Evolutionary conservation across 2,113 vertebrate genomes (phyloP), one percentile per base, ranked within the genome.

Genomic region (Macheiramphus alcinus): DNA sequence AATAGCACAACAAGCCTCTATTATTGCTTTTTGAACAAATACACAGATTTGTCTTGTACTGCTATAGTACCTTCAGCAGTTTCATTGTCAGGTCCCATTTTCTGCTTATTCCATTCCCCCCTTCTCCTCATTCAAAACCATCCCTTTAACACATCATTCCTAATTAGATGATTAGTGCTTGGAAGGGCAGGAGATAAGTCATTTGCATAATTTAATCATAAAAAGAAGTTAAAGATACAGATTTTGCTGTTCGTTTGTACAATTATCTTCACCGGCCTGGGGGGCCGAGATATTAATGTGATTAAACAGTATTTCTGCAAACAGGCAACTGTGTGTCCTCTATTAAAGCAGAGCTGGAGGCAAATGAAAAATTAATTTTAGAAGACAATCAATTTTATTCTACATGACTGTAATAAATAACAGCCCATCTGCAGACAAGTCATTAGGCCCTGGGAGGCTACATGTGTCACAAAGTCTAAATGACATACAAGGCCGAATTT

Each of bases 121-220:
- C 90, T 86, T 98, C 92, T 96, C 97, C 97, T 90, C 86, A 98
- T 98, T 98, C 98, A 98, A 98, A 99, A 96, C 96, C 97, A 98
- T 97, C 97, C 98, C 98, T 98, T 98, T 99, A 98, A 98, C 98
- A 98, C 98, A 98, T 99, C 98, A 98, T 96, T 98, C 98, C 98
- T 99, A 99, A 99, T 99, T 99, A 99, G 98, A 99, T 98, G 98
- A 99, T 99, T 99, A 99, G 98, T 98, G 98, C 98, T 99, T 98
- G 96, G 98, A 99, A 99, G 98, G 98, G 98, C 98, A 98, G 95
- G 94, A 98, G 98, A 98, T 98, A 98, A 98, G 98, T 98, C 83
- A 99, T 99, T 99, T 99, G 98, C 99, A 99, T 99, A 99, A 99
- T 99, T 98, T 98, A 99, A 99, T 99, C 98, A 99, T 98, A 98